Evolutionary conservation across 2,888 invertebrate species (phyloP), one percentile per base, ranked within the genome.

Genomic region (Blomia tropicalis): DNA sequence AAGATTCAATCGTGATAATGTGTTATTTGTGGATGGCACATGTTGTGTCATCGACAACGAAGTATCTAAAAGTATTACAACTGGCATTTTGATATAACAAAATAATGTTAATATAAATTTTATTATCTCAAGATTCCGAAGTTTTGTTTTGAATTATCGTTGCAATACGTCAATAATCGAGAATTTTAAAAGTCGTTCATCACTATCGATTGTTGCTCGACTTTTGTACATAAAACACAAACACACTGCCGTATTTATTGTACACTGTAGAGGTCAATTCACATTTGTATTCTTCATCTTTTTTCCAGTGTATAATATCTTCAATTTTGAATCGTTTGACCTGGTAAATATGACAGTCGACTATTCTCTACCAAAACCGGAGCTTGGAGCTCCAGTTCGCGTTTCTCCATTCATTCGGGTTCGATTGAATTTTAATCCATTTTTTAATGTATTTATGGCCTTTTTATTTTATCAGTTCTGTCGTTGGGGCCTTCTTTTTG

Each of bases 1-100:
- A 58, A 84, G 74, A 67, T 82, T 79, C 68, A 80, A 78, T 19
- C 64, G 19, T n/a, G 54, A 27, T 4, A 36, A 72, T 75, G 14
- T 72, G 27, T 47, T 69, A 66, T 79, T 80, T 30, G 74, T 71
- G 56, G 77, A 73, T 3, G 67, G 62, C 17, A 82, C 78, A 3
- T 80, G 79, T 59, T 79, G 76, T 66, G 79, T 76, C 84, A 85
- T 84, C 0, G 84, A 84, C 68, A 84, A 73, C 2, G 84, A 84
- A 29, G 82, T 81, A 71, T 85, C 85, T 60, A 85, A 71, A 25
- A 82, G 77, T 69, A 85, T 79, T 11, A 84, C 79, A 0, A 84
- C 83, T 7, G 84, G 84, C 84, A 85, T 85, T 25, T 51, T 65
- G 41, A n/a, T 2, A 4, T 32, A n/a, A n/a, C n/a, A n/a, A n/a